Evolutionary conservation across 2,888 invertebrate species (phyloP), one percentile per base, ranked within the genome.

Genomic region (Diaphora mendica): DNA sequence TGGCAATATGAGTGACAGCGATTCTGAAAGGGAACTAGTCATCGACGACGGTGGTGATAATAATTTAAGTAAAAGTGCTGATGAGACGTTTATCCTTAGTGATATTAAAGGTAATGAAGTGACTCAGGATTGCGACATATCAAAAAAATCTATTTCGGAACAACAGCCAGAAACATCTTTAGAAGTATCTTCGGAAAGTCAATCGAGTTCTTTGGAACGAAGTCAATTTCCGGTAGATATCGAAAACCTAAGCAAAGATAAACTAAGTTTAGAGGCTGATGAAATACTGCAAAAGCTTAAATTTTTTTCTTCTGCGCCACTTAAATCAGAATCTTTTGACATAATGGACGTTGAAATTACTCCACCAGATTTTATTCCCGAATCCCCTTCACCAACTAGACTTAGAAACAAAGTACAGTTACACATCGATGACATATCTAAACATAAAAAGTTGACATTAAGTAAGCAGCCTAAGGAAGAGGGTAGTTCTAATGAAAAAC

Each of bases 241-340:
- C 65, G 85, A 82, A 75, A 90, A 93, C 75, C 79, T 94, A 35
- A 88, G 89, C 73, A 93, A 93, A 88, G 94, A 91, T 77, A 92
- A 91, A 84, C 82, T 95, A 62, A 94, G 84, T 80, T 86, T 87
- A 81, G 90, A 93, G 82, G 90, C 95, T 42, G 94, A 91, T 59
- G 87, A 88, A 77, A 88, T 91, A 44, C 83, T 90, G 74, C 84
- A 86, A 75, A 88, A 88, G 73, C 78, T 90, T 20, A 90, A 90
- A 82, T 88, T 87, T 74, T 94, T 94, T 81, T 87, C 92, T 48
- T 93, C 94, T 85, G 83, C 88, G 78, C 92, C 93, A 33, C 88
- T 86, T 5, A 91, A 91, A 78, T 85, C 90, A 23, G 79, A 86
- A 71, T 79, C 85, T 59, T 73, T 80, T 68, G 83, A 83, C 44